Evolutionary conservation across 1,140 invertebrate species (phyloP).

Genomic region (Lepidotrigona ventralis): DNA sequence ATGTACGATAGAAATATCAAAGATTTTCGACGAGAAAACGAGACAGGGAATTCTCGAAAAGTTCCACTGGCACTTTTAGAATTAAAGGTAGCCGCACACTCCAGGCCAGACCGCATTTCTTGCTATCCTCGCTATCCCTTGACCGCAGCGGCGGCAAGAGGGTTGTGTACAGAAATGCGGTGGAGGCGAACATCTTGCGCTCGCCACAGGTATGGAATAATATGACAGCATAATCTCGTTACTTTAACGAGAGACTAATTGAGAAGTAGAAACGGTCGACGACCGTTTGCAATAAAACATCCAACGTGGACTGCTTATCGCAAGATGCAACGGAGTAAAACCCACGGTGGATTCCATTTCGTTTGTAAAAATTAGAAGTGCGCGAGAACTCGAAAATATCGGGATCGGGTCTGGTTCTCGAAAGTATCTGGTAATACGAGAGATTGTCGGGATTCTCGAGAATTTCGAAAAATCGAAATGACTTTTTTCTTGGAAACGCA

Average conservation of each 20-base stretch:
- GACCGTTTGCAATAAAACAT: too few species aligned
- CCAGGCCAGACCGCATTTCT: conserved; percentile 51
- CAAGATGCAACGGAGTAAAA: too few species aligned
- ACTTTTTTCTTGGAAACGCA: too few species aligned
- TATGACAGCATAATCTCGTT: conserved; percentile 40
- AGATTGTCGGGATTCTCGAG: too few species aligned
- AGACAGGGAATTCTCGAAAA: conserved; percentile 19
- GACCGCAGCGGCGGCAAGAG: conserved; percentile 52
- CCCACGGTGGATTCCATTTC: too few species aligned
- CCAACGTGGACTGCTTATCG: too few species aligned
- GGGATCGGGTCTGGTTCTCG: too few species aligned
- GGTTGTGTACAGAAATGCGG: conserved; percentile 53
- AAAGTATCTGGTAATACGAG: too few species aligned
- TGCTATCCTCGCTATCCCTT: conserved; percentile 51
- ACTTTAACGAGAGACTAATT: conserved; percentile 28
- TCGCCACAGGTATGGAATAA: conserved; percentile 40
- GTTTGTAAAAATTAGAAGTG: too few species aligned
- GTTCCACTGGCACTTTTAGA: conserved; percentile 11
- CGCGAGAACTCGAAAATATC: too few species aligned
- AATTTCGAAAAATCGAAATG: too few species aligned
- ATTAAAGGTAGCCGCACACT: conserved; percentile 34
- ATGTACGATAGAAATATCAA: not conserved
- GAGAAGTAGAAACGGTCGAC: not conserved
- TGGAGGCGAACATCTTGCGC: conserved; percentile 48
- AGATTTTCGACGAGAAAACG: not conserved